A percentile compares a stretch with the other conserved stretches of the same genome.
Conservation (phyloP, 2,888 invertebrate genomes). For the Beris morrisii region DNA sequence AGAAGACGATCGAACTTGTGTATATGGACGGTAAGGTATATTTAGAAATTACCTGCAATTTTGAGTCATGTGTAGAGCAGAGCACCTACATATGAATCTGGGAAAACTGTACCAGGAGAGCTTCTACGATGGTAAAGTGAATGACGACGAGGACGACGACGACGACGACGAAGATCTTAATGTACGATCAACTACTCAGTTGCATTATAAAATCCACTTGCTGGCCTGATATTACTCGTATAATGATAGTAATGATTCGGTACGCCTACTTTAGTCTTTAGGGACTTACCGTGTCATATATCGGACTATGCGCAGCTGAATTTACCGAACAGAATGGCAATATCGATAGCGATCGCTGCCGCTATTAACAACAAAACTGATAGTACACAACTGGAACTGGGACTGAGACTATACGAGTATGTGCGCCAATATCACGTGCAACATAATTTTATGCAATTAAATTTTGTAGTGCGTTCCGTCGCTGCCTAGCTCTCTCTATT, state of each 20-base stretch:
- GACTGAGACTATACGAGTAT: conserved; percentile 1
- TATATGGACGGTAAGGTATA: too few species aligned
- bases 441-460: conserved; percentile 26
- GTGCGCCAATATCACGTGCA: conserved; percentile 14
- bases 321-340: conserved; percentile 31
- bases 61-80: too few species aligned
- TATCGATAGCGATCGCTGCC: conserved; percentile 29
- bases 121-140: too few species aligned
- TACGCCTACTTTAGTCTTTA: conserved; percentile 27
- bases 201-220: too few species aligned
- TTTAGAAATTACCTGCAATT: too few species aligned
- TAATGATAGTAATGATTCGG: conserved; percentile 29
- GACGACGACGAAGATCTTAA: too few species aligned
- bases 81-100: too few species aligned
- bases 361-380: conserved; percentile 27
- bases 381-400: conserved; percentile 2
- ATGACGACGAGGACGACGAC: too few species aligned
- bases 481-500: too few species aligned
- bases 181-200: too few species aligned
- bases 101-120: too few species aligned
- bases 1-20: too few species aligned
- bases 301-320: conserved; percentile 19
- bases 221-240: background rate
- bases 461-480: conserved; percentile 28
- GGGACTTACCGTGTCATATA: conserved; percentile 7